Evolutionary conservation across 2,888 invertebrate genomes (phyloP).

Genomic region (Perithous albicinctus): DNA sequence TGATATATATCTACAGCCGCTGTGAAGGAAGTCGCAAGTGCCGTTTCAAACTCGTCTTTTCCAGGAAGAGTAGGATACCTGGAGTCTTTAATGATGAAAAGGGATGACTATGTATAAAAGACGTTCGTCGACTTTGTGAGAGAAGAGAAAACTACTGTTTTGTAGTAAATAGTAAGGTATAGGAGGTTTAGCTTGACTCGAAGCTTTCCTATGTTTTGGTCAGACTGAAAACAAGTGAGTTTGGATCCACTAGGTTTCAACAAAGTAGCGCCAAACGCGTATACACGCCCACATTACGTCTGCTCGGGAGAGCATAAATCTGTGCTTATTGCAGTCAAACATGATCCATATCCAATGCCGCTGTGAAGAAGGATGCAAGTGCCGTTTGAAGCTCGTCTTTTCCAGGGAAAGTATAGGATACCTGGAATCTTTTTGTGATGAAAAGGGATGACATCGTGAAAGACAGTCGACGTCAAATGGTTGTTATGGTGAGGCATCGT

Average conservation of each 20-base stretch:
- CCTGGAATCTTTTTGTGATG: background rate
- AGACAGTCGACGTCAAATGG: background rate
- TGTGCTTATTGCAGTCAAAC: constrained; percentile 17
- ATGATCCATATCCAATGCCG: background rate
- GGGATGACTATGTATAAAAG: too few relatives aligned
- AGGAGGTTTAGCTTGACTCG: constrained; percentile 21
- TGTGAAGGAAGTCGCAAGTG: background rate
- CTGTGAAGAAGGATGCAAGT: background rate
- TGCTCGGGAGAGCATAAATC: constrained; percentile 28
- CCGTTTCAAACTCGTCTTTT: background rate
- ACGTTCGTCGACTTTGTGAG: constrained; percentile 1
- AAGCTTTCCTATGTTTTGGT: constrained; percentile 61
- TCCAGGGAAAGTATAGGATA: background rate
- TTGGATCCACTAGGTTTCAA: constrained; percentile 54
- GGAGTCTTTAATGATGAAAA: background rate
- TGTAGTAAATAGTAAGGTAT: background rate
- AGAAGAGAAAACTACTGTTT: constrained; percentile 19
- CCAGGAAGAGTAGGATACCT: background rate
- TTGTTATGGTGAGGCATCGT: background rate
- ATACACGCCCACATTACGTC: background rate
- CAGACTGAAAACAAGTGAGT: constrained; percentile 46
- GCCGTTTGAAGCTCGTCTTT: background rate
- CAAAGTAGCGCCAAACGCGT: constrained; percentile 47
- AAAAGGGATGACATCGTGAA: background rate
- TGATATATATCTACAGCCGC: background rate